A percentile compares a stretch with the other conserved stretches of the same genome.
phyloP scores from a whole-genome alignment of 1,140 invertebrate species.

The Ditylenchus dipsaci region DNA sequence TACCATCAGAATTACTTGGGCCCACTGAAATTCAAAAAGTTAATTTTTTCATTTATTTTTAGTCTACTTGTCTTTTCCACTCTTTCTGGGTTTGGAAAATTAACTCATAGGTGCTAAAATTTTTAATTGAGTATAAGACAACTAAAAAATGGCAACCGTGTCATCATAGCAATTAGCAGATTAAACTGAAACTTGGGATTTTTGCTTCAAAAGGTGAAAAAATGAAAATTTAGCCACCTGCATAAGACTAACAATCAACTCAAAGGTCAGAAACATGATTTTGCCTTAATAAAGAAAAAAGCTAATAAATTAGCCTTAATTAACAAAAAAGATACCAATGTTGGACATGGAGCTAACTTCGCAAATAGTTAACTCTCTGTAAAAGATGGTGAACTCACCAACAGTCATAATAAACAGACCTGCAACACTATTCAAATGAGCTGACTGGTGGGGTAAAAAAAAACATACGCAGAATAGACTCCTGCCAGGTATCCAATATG shows the following conservation, averaged over 20 bases:
- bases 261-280: slow-evolving; percentile 81
- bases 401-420: slow-evolving; percentile 85
- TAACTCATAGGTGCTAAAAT: slow-evolving; percentile 74
- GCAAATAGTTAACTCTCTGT: slow-evolving; percentile 71
- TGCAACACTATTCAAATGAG: neutral
- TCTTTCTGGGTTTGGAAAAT: slow-evolving; percentile 94
- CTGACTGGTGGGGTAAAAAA: neutral
- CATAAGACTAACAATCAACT: slow-evolving; percentile 88
- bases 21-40: slow-evolving; percentile 71
- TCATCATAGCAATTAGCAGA: slow-evolving; percentile 99
- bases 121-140: neutral
- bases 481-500: slow-evolving; percentile 67
- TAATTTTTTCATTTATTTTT: too few relatives aligned
- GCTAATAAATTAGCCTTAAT: too few relatives aligned
- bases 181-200: slow-evolving; percentile 68
- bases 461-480: slow-evolving; percentile 92
- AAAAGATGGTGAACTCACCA: slow-evolving; percentile 90
- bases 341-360: slow-evolving; percentile 27
- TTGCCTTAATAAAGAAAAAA: too few relatives aligned
- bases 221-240: slow-evolving; percentile 59
- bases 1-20: slow-evolving; percentile 90
- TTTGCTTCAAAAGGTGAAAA: too few relatives aligned
- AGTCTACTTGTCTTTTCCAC: slow-evolving; percentile 85
- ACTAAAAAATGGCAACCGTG: slow-evolving; percentile 65
- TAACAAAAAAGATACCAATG: too few relatives aligned